These are phyloP conservation scores for Gobio gobio DNA, from an alignment of 2,113 vertebrate genomes.

Conservation along the genomic window DNA sequence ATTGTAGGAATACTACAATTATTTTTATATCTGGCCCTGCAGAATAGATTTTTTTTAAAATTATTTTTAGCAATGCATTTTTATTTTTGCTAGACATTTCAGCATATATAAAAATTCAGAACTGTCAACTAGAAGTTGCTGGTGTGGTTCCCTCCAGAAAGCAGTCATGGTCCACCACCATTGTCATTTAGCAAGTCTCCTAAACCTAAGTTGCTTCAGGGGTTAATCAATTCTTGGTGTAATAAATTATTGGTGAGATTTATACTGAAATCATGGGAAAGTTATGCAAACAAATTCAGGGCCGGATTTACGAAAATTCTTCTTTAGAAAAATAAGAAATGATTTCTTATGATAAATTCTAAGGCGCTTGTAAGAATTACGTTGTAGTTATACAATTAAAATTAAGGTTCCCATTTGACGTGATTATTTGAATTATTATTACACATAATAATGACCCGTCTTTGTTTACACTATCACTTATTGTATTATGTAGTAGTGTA, in stretches of 20 bases:
- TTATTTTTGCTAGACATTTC: neutral
- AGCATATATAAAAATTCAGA: neutral
- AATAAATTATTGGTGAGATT: neutral
- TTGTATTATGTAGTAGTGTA: too few species aligned
- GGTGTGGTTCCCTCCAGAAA: neutral
- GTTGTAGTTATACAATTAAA: too few species aligned
- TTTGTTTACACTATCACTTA: too few species aligned
- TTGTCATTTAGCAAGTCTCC: neutral
- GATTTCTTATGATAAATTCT: too few species aligned
- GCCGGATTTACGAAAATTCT: too few species aligned
- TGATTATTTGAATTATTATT: too few species aligned
- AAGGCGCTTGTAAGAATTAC: too few species aligned
- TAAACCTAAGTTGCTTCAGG: neutral
- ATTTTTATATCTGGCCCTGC: neutral
- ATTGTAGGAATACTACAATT: neutral
- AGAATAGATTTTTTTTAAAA: neutral
- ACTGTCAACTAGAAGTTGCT: neutral
- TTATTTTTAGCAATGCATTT: neutral
- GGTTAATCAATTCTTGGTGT: neutral
- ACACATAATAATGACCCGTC: too few species aligned
- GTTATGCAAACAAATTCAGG: too few species aligned
- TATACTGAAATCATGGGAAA: neutral
- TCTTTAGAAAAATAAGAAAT: too few species aligned
- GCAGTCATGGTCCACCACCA: neutral
- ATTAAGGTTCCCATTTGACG: too few species aligned